A percentile compares a stretch with the other conserved stretches of the same genome.
These are phyloP conservation scores for Nemapogon koenigi DNA, from an alignment of 2,888 invertebrate genomes.

Conservation along the genomic window DNA sequence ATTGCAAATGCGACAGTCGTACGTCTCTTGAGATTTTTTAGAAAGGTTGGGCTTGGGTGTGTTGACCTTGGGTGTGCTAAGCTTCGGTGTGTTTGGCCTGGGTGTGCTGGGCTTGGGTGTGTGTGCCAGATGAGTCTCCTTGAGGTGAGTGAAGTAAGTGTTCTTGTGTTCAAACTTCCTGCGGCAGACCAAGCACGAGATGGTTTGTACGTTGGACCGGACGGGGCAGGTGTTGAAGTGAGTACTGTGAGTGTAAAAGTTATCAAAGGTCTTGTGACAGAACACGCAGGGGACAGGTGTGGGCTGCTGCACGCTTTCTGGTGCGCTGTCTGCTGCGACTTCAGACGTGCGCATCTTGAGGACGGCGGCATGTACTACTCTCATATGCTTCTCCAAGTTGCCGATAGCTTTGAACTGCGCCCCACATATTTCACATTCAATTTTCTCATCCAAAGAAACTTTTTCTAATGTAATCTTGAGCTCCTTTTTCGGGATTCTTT, in stretches of 20 bases:
- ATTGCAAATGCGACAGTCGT: constrained; percentile 45
- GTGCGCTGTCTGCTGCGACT: not conserved
- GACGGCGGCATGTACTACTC: constrained; percentile 41
- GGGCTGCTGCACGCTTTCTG: constrained; percentile 10
- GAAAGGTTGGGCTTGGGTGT: not conserved
- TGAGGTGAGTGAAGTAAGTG: constrained; percentile 36
- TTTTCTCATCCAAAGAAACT: constrained; percentile 24
- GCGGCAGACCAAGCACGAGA: constrained; percentile 38
- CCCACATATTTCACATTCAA: constrained; percentile 39
- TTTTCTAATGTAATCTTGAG: constrained; percentile 41
- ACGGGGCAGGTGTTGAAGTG: constrained; percentile 37
- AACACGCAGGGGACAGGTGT: constrained; percentile 37
- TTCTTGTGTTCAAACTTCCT: constrained; percentile 28
- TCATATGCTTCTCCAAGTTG: constrained; percentile 45
- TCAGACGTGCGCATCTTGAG: constrained; percentile 24
- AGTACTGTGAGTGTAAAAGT: constrained; percentile 35
- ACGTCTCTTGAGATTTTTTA: too few relatives aligned
- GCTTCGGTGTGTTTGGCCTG: not conserved
- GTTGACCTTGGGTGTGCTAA: not conserved
- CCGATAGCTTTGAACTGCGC: constrained; percentile 41
- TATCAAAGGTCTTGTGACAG: constrained; percentile 32
- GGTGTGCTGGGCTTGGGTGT: not conserved
- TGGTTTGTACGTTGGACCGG: constrained; percentile 23
- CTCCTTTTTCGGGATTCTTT: constrained; percentile 30
- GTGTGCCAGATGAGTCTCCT: constrained; percentile 13